These are phyloP conservation scores for Brachionichthys hirsutus DNA, from an alignment of 2,113 vertebrate species.

Conservation along the genomic window DNA sequence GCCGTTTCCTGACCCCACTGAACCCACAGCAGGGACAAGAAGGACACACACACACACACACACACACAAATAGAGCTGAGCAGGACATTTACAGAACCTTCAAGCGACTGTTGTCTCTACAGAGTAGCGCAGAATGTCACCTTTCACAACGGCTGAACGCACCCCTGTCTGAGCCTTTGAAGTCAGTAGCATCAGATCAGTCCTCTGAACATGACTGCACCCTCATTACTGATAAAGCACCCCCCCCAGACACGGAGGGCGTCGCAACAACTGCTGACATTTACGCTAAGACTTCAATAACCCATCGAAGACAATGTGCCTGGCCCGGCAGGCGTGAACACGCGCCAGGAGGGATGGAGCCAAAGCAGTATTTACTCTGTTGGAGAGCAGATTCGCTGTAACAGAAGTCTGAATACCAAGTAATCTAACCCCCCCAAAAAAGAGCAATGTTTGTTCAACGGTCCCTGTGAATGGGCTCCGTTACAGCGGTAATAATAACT, in stretches of 20 bases:
- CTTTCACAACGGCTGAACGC: slow-evolving; percentile 62
- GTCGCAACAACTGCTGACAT: slow-evolving; percentile 28
- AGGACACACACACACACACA: not conserved
- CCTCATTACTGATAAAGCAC: slow-evolving; percentile 54
- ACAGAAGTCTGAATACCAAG: slow-evolving; percentile 29
- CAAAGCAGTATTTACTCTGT: slow-evolving; percentile 38
- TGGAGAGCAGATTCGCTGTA: not conserved
- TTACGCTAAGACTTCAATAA: slow-evolving; percentile 54
- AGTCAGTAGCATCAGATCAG: slow-evolving; percentile 64
- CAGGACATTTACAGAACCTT: slow-evolving; percentile 23
- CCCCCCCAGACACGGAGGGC: slow-evolving; percentile 30
- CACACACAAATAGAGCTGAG: not conserved
- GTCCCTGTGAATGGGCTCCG: slow-evolving; percentile 13
- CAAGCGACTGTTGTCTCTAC: slow-evolving; percentile 38
- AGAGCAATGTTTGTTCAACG: slow-evolving; percentile 28
- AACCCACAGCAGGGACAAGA: slow-evolving; percentile 8
- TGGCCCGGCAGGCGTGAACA: slow-evolving; percentile 22
- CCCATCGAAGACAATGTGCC: slow-evolving; percentile 31
- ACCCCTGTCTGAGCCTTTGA: slow-evolving; percentile 58
- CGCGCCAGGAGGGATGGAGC: slow-evolving; percentile 7
- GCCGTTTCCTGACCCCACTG: slow-evolving; percentile 1
- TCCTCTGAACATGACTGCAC: slow-evolving; percentile 56
- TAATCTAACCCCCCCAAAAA: not conserved
- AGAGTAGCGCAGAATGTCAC: slow-evolving; percentile 52
- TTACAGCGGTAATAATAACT: slow-evolving; percentile 42